phyloP scores from a whole-genome alignment of 1,140 invertebrate species.

The Drosophila punjabiensis region DNA sequence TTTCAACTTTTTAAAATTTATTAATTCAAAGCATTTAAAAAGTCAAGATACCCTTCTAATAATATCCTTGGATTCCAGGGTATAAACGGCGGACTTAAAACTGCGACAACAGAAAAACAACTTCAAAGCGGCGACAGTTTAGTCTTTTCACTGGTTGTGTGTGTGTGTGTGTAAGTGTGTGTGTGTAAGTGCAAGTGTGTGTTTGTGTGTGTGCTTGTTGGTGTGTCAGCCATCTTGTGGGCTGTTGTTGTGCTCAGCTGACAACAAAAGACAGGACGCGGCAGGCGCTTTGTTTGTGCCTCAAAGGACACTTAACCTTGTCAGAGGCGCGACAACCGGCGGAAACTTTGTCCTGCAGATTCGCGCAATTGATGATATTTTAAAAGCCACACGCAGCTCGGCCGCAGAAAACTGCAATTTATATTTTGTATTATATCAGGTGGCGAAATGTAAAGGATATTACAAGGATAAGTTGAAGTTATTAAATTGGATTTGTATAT shows the following conservation, averaged over 20 bases:
- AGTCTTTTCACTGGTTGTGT: constrained; percentile 23
- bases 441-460: not conserved
- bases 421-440: not conserved
- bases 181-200: constrained; percentile 1
- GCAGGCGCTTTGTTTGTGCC: constrained; percentile 42
- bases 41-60: not conserved
- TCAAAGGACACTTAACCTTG: constrained; percentile 62
- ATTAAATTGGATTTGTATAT: not conserved
- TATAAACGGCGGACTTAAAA: constrained; percentile 20
- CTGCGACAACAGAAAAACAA: constrained; percentile 11
- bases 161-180: constrained; percentile 2
- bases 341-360: constrained; percentile 27
- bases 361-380: constrained; percentile 36
- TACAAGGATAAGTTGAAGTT: not conserved
- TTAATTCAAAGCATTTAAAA: not conserved
- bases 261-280: constrained; percentile 55
- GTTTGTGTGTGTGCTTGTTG: constrained; percentile 1
- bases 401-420: not conserved
- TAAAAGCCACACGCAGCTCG: constrained; percentile 9
- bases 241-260: constrained; percentile 46
- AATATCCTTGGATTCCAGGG: not conserved
- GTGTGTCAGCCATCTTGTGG: constrained; percentile 44
- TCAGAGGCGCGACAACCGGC: constrained; percentile 34
- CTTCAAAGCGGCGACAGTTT: constrained; percentile 54
- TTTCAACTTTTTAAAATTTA: not conserved